Conservation (phyloP, 2,888 invertebrate species). For the Calliscelio sp. region DNA sequence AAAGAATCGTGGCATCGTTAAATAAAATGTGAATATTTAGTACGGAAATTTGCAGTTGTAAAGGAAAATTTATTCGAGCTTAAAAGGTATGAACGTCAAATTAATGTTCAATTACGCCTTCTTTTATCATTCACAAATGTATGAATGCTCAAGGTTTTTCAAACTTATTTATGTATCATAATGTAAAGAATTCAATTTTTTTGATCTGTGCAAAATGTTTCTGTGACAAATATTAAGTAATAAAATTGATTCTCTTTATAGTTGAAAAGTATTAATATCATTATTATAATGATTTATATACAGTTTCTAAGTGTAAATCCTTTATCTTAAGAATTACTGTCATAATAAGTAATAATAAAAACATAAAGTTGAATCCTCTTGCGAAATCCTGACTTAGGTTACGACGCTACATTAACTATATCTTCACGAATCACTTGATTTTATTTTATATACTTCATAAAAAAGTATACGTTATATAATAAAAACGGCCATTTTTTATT, state of each 20-base stretch:
- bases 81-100: slow-evolving; percentile 13
- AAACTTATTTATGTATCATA: neutral
- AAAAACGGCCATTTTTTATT: slow-evolving; percentile 14
- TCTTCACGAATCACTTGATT: slow-evolving; percentile 60
- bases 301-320: slow-evolving; percentile 41
- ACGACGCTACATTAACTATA: slow-evolving; percentile 39
- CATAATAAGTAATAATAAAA: slow-evolving; percentile 59
- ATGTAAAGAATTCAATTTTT: neutral
- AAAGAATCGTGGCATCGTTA: neutral
- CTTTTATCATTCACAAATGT: neutral
- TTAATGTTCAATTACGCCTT: slow-evolving; percentile 13
- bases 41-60: neutral
- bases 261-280: neutral
- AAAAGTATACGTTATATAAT: slow-evolving; percentile 40
- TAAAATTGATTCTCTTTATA: neutral
- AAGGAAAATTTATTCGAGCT: slow-evolving; percentile 11
- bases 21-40: slow-evolving; percentile 7
- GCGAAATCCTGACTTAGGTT: slow-evolving; percentile 37
- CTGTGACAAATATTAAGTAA: neutral
- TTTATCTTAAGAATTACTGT: slow-evolving; percentile 39
- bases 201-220: no score
- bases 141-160: neutral
- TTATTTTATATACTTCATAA: slow-evolving; percentile 57
- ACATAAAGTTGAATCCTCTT: slow-evolving; percentile 48
- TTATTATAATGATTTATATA: slow-evolving; percentile 22